Percentiles rank a stretch among this genome's conserved stretches.
These are phyloP conservation scores for Tanypteryx hageni DNA, from an alignment of 2,888 invertebrate species.

Conservation along the genomic window DNA sequence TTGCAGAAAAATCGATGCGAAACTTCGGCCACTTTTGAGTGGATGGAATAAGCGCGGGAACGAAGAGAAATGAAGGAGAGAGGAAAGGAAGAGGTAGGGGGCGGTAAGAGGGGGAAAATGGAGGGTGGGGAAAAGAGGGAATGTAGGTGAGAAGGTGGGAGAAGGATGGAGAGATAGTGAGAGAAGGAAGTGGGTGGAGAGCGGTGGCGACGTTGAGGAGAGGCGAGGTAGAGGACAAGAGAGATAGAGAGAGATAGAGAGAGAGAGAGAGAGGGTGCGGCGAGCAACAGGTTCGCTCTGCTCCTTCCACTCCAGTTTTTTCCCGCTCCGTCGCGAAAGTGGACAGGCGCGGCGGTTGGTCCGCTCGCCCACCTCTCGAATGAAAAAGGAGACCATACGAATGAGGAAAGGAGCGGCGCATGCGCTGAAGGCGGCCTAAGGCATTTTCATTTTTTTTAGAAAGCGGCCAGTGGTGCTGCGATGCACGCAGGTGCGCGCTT, in stretches of 20 bases:
- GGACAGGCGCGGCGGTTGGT: slow-evolving; percentile 22
- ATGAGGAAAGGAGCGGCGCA: background rate
- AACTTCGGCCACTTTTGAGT: slow-evolving; percentile 30
- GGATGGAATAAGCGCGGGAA: background rate
- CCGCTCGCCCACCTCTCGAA: background rate
- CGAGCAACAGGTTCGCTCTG: slow-evolving; percentile 26
- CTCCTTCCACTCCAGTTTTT: slow-evolving; percentile 33
- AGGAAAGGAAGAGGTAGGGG: background rate
- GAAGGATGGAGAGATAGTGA: background rate
- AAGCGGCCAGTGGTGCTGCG: background rate
- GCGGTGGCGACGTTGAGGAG: background rate
- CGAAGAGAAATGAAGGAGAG: background rate
- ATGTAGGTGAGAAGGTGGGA: background rate
- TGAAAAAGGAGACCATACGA: background rate
- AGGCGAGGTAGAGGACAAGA: background rate
- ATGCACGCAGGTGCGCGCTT: background rate
- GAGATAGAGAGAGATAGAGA: background rate
- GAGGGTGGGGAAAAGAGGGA: background rate
- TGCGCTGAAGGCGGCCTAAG: background rate
- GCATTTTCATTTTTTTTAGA: slow-evolving; percentile 19
- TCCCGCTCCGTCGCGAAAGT: background rate
- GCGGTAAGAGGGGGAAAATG: background rate
- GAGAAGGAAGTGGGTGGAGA: background rate
- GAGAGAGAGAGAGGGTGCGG: background rate
- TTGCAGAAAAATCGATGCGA: slow-evolving; percentile 36